Percentiles rank a stretch among this genome's conserved stretches.
Conservation (phyloP, 2,797 vertebrate genomes). For the Myiotriccus ornatus region DNA sequence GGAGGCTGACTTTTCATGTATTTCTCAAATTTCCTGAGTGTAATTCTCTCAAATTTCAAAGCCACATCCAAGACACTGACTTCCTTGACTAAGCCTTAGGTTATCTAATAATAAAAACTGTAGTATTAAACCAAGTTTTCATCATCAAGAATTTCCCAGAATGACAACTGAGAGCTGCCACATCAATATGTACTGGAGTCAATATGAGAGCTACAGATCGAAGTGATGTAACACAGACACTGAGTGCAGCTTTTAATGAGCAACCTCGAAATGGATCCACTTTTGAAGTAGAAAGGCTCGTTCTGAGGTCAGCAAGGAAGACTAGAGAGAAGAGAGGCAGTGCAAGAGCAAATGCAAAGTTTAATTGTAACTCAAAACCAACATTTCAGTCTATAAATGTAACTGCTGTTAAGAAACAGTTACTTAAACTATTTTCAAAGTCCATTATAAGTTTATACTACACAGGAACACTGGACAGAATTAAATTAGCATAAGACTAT, state of each 20-base stretch:
- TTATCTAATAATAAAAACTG: background rate
- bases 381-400: background rate
- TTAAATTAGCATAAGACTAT: background rate
- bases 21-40: background rate
- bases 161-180: background rate
- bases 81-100: background rate
- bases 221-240: background rate
- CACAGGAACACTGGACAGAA: background rate
- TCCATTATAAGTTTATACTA: background rate
- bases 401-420: background rate
- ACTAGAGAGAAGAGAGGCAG: background rate
- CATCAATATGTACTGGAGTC: background rate
- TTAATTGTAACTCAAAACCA: background rate
- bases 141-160: background rate
- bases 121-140: background rate
- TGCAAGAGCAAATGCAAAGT: background rate
- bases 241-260: background rate
- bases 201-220: background rate
- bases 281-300: background rate
- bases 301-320: background rate
- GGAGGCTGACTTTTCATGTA: background rate
- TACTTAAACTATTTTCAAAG: background rate
- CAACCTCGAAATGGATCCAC: background rate
- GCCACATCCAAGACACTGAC: background rate
- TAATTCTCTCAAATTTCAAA: background rate